These are phyloP conservation scores for Pangasius krempfi DNA, from an alignment of 2,797 vertebrate genomes.

Conservation along the genomic window DNA sequence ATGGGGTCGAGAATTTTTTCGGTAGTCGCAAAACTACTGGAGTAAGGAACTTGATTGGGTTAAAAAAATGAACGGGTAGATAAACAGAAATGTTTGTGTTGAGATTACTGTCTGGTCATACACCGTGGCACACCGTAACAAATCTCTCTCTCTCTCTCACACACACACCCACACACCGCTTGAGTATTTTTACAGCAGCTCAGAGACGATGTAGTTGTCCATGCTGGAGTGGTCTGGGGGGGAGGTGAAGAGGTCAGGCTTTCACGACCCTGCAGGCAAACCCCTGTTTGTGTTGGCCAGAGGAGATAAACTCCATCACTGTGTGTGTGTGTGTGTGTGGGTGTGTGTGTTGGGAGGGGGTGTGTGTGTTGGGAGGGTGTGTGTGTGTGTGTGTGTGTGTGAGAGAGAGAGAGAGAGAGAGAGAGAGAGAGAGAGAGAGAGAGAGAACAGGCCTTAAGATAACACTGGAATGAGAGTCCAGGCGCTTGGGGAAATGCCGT, in stretches of 20 bases:
- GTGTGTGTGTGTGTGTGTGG: conserved; percentile 46
- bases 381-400: conserved; percentile 41
- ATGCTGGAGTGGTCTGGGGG: not conserved
- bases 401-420: not conserved
- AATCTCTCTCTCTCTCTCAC: not conserved
- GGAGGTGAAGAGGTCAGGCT: conserved; percentile 11
- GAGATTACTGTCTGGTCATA: too few species aligned
- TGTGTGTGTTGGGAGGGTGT: conserved; percentile 53
- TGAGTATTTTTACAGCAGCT: not conserved
- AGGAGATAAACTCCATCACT: conserved; percentile 57
- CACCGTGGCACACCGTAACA: not conserved
- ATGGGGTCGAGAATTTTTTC: too few species aligned
- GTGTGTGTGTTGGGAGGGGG: conserved; percentile 24
- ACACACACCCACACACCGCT: not conserved
- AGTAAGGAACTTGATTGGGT: too few species aligned
- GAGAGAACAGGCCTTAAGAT: conserved; percentile 52
- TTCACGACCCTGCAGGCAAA: not conserved
- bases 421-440: not conserved
- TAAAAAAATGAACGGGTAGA: not conserved
- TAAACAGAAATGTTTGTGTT: not conserved
- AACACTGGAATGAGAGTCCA: conserved; percentile 57
- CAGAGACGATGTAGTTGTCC: not conserved
- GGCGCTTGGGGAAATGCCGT: conserved; percentile 35
- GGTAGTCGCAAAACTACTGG: too few species aligned
- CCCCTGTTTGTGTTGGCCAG: conserved; percentile 53